Base-by-base conservation (phyloP, 2,113 vertebrate genomes). In the Pteruthius melanotis region DNA sequence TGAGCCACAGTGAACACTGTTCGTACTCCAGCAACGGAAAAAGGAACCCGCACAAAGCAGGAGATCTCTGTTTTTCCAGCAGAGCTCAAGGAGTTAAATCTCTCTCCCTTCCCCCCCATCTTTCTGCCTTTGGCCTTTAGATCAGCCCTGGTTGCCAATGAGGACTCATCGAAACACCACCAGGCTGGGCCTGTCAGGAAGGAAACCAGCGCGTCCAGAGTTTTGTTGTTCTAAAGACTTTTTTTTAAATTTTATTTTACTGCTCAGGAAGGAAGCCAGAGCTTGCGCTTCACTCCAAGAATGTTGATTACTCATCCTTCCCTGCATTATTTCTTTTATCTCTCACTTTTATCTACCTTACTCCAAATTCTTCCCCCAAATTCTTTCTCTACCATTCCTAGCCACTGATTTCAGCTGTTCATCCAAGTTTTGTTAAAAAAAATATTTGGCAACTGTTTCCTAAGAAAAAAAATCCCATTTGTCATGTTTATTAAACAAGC, bases 221-320 rank as follows among this genome's bases (percentile, higher is more conserved):
- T 95, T 98, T 97, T 98, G 98, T 98, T 98, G 98, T 98, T 98
- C 97, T 98, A 98, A 98, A 98, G 97, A 97, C 98, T 98, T 98
- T 98, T 98, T 98, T 97, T 98, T 98, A 96, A 92, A 97, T 98
- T 98, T 97, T 98, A 98, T 98, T 98, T 98, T 96, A 98, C 98
- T 97, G 97, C 96, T 97, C 98, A 98, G 98, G 98, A 99, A 99
- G 98, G 98, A 99, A 99, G 98, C 98, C 97, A 98, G 98, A 97
- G 98, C 98, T 98, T 98, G 98, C 47, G 96, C 98, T 98, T 98
- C 93, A 97, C 98, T 98, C 96, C 97, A 97, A 97, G 97, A 97
- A 98, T 97, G 95, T 96, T 94, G 97, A 97, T 98, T 98, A 97
- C 98, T 98, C 94, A 98, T 96, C 97, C 96, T 95, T 85, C 92